A percentile compares a stretch with the other conserved stretches of the same genome.
Conservation (phyloP, 1,140 invertebrate species). For the Tetramorium alpestre region DNA sequence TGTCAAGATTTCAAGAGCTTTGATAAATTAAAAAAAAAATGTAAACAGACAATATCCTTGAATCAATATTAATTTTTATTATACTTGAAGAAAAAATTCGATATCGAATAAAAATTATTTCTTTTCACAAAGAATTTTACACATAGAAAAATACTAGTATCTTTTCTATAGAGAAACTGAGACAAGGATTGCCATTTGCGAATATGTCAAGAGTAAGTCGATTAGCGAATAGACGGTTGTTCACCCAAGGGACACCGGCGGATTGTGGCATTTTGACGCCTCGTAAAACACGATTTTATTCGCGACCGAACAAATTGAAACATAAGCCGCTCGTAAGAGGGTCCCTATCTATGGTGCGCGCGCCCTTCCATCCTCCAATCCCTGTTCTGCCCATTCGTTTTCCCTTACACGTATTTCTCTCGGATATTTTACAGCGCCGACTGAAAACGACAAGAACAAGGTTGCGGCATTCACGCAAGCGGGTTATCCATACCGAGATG, state of each 20-base stretch:
- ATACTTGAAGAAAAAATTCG: neutral
- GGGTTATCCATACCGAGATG: conserved; percentile 53
- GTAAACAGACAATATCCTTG: neutral
- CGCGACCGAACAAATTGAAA: conserved; percentile 76
- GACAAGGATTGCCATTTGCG: neutral
- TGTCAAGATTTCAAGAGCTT: neutral
- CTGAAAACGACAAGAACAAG: conserved; percentile 70
- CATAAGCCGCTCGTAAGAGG: conserved; percentile 77
- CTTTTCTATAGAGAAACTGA: neutral
- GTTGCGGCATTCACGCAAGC: conserved; percentile 59
- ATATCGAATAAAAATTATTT: neutral
- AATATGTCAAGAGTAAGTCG: conserved; percentile 35
- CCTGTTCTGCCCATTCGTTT: conserved; percentile 55
- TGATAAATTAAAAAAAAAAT: conserved; percentile 1
- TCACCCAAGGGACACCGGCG: neutral
- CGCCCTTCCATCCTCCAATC: conserved; percentile 8
- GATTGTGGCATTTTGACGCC: conserved; percentile 69
- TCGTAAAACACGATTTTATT: conserved; percentile 78
- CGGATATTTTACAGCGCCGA: conserved; percentile 68
- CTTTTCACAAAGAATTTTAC: neutral
- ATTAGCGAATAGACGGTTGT: conserved; percentile 50
- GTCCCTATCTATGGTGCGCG: conserved; percentile 57
- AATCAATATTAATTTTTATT: neutral
- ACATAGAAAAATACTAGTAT: neutral
- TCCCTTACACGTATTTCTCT: conserved; percentile 57